Conservation (phyloP, 1,140 invertebrate species). For the Grapholita molesta region DNA sequence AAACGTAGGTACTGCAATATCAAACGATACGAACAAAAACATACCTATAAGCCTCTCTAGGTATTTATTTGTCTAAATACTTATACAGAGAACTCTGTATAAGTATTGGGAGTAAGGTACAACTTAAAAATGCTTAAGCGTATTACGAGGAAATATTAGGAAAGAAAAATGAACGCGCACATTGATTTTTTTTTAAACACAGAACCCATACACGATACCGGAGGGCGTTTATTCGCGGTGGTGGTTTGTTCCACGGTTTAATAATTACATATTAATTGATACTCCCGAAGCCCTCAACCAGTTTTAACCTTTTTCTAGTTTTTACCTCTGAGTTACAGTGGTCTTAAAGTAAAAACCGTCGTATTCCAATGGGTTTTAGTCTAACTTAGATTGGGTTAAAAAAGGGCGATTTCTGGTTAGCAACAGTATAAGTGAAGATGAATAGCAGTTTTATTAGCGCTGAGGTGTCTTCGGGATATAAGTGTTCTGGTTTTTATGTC, state of each 20-base stretch:
- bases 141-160: no score
- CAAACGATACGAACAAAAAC: no score
- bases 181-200: not conserved
- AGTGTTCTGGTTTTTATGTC: not conserved
- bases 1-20: no score
- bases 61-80: no score
- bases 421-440: not conserved
- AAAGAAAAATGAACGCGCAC: not conserved
- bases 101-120: no score
- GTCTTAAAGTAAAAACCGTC: not conserved
- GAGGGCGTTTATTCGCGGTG: not conserved
- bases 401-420: not conserved
- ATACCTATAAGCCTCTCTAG: no score
- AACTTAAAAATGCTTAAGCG: no score
- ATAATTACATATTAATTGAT: slow-evolving; percentile 12
- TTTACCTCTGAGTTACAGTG: not conserved
- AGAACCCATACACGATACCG: not conserved
- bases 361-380: not conserved
- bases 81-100: no score
- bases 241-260: not conserved
- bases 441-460: not conserved
- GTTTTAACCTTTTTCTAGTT: not conserved
- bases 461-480: not conserved
- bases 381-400: not conserved
- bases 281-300: not conserved